phyloP scores from a whole-genome alignment of 2,797 vertebrate genomes.

The Graptemys geographica region DNA sequence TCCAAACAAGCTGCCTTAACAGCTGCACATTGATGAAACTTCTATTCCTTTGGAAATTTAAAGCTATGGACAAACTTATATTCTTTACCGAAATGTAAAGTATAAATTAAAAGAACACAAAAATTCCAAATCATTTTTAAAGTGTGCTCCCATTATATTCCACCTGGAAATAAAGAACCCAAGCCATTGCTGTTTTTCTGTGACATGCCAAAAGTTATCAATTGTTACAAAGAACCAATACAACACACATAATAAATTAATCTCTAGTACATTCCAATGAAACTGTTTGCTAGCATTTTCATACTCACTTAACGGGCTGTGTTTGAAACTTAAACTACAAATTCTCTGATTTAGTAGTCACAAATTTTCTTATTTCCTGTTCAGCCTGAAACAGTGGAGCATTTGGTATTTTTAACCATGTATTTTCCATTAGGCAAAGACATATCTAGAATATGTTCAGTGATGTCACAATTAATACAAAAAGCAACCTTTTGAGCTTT shows the following conservation, averaged over 20 bases:
- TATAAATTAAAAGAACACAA: fast-evolving
- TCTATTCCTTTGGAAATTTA: not conserved
- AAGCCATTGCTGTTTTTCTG: fast-evolving
- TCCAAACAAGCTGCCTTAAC: not conserved
- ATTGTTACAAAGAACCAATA: not conserved
- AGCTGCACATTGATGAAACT: not conserved
- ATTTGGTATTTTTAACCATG: not conserved
- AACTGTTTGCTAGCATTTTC: no score
- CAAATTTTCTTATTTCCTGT: not conserved
- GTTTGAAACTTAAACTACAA: not conserved
- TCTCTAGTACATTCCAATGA: fast-evolving
- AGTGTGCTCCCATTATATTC: fast-evolving
- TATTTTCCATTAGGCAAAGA: fast-evolving
- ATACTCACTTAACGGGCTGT: not conserved
- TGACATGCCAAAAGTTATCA: fast-evolving
- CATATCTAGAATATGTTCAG: not conserved
- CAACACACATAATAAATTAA: not conserved
- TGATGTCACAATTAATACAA: not conserved
- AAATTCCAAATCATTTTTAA: not conserved
- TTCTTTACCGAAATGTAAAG: not conserved
- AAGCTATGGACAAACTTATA: not conserved
- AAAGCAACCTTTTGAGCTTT: no score
- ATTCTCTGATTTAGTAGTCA: not conserved
- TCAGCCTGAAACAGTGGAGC: not conserved
- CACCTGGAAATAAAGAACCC: not conserved